Evolutionary conservation across 2,113 vertebrate genomes (phyloP).

Genomic region (Columba janthina): DNA sequence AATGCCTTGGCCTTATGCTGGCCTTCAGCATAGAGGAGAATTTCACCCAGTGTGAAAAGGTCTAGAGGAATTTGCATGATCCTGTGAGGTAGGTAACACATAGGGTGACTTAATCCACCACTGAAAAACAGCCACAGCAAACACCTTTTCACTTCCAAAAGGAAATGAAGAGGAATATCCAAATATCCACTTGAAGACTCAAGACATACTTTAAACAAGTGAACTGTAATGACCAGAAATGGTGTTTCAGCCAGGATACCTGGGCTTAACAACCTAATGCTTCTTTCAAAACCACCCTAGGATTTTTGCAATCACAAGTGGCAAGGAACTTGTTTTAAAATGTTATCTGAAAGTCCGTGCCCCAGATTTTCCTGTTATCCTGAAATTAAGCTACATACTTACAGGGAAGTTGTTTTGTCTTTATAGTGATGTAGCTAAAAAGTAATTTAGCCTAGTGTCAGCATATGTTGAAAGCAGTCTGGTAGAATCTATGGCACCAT

Average conservation of each 20-base stretch:
- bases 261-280: background rate
- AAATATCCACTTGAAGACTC: slow-evolving; percentile 8
- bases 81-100: slow-evolving; percentile 16
- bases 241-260: background rate
- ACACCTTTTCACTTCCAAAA: slow-evolving; percentile 43
- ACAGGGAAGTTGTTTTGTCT: background rate
- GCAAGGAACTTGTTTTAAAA: background rate
- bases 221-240: background rate
- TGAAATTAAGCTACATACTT: background rate
- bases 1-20: background rate
- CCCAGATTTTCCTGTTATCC: background rate
- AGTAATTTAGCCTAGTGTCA: background rate
- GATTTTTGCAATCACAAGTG: background rate
- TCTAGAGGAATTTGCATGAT: slow-evolving; percentile 3
- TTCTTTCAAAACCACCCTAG: background rate
- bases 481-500: background rate
- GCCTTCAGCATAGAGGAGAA: background rate
- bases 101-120: background rate
- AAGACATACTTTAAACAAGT: background rate
- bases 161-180: slow-evolving; percentile 34
- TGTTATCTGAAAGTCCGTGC: background rate
- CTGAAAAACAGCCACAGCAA: slow-evolving; percentile 46
- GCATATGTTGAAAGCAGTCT: background rate
- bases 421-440: background rate
- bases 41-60: background rate